A percentile compares a stretch with the other conserved stretches of the same genome.
phyloP scores from a whole-genome alignment of 1,140 invertebrate genomes.

The Onthophagus taurus region DNA sequence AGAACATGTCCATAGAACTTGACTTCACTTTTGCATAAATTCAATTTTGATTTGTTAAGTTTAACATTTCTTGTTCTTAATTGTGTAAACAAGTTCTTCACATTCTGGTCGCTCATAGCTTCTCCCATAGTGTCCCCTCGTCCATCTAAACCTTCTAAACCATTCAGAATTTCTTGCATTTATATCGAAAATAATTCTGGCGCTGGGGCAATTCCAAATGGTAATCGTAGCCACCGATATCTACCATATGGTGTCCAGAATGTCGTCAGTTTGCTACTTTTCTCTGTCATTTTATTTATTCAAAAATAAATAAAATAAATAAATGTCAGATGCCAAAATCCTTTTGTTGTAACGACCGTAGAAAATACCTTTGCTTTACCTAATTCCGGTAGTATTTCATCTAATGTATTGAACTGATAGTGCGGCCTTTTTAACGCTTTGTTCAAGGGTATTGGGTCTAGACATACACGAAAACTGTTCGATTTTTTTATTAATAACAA shows the following conservation, averaged over 20 bases:
- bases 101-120: background rate
- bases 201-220: constrained; percentile 34
- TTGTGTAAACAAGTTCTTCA: background rate
- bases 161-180: background rate
- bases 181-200: constrained; percentile 31
- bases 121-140: background rate
- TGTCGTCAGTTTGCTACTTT: constrained; percentile 25
- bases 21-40: background rate
- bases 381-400: constrained; percentile 35
- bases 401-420: constrained; percentile 34
- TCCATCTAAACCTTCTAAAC: background rate
- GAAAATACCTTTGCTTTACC: constrained; percentile 10
- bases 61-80: background rate
- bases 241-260: constrained; percentile 34
- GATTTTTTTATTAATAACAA: constrained; percentile 38
- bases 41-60: background rate
- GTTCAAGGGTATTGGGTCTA: constrained; percentile 43
- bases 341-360: constrained; percentile 6
- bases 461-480: constrained; percentile 37
- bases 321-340: constrained; percentile 29
- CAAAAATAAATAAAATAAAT: too few relatives aligned
- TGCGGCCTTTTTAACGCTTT: constrained; percentile 33
- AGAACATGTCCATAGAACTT: background rate
- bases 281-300: constrained; percentile 15
- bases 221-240: constrained; percentile 22